phyloP scores from a whole-genome alignment of 2,113 vertebrate species.

The Taxidea taxus region DNA sequence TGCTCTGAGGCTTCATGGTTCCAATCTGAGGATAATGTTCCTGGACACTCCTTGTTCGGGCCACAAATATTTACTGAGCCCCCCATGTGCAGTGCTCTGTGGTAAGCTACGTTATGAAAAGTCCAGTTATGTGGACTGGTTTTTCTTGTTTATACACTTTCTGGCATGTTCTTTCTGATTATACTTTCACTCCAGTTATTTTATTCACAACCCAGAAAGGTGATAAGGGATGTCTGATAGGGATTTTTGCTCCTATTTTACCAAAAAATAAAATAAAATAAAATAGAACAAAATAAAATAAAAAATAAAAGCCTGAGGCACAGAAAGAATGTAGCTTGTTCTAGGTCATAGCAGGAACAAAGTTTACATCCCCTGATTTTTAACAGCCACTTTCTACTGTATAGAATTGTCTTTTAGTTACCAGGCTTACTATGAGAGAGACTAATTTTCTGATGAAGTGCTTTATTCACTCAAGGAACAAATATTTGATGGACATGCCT shows the following conservation, averaged over 20 bases:
- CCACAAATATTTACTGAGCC: neutral
- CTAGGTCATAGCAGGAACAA: neutral
- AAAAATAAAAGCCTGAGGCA: neutral
- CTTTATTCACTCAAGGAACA: neutral
- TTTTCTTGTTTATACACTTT: neutral
- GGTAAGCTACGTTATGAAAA: neutral
- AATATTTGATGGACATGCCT: neutral
- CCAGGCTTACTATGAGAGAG: neutral
- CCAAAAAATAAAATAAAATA: neutral
- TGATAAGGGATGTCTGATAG: neutral
- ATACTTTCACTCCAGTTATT: neutral
- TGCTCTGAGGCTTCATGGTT: neutral
- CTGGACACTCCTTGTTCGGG: neutral
- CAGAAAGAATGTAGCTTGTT: neutral
- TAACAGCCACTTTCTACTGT: neutral
- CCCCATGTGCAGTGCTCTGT: neutral
- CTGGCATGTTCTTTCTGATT: neutral
- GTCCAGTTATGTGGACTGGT: too few relatives aligned
- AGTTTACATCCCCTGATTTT: neutral
- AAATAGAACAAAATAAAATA: neutral
- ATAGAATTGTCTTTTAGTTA: neutral
- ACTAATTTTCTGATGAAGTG: neutral
- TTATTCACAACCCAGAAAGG: conserved; percentile 13
- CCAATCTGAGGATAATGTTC: neutral
- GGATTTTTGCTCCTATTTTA: neutral